A percentile compares a stretch with the other conserved stretches of the same genome.
phyloP scores from a whole-genome alignment of 1,140 invertebrate genomes.

The Drosophila chauvacae region DNA sequence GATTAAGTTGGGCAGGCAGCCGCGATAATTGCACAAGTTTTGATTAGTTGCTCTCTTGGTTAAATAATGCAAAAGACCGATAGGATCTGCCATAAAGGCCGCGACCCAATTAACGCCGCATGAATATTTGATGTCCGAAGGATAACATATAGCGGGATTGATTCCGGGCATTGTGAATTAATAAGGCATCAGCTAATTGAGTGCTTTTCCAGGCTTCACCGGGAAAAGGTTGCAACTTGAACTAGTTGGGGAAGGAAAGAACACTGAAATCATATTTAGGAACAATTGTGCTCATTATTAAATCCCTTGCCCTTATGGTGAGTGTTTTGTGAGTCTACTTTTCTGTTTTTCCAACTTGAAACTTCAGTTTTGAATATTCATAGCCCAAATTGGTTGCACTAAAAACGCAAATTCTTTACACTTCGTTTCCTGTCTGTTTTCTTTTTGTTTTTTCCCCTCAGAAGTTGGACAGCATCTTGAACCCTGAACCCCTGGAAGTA shows the following conservation, averaged over 20 bases:
- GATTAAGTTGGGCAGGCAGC: conserved; percentile 62
- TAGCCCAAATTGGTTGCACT: conserved; percentile 1
- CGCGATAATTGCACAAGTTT: conserved; percentile 75
- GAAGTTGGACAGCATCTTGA: background rate
- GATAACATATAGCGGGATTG: conserved; percentile 6
- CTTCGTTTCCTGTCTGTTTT: background rate
- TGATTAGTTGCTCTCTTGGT: conserved; percentile 60
- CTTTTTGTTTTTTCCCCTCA: background rate
- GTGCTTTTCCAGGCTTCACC: background rate
- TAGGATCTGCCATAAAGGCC: conserved; percentile 1
- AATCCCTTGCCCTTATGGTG: too few species aligned
- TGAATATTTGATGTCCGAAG: conserved; percentile 27
- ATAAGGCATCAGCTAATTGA: conserved; percentile 28
- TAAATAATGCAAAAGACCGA: conserved; percentile 54
- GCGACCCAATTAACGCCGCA: conserved; percentile 37
- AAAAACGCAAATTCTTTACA: conserved; percentile 3
- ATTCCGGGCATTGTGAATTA: conserved; percentile 22
- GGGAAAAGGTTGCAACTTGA: background rate
- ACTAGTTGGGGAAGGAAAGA: background rate
- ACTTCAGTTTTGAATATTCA: conserved; percentile 5
- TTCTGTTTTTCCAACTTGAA: background rate
- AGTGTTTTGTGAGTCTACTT: too few species aligned
- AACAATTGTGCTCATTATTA: too few species aligned
- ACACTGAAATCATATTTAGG: too few species aligned
- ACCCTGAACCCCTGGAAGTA: conserved; percentile 18